Conservation (phyloP, 2,888 invertebrate species). For the Amphipyra berbera region DNA sequence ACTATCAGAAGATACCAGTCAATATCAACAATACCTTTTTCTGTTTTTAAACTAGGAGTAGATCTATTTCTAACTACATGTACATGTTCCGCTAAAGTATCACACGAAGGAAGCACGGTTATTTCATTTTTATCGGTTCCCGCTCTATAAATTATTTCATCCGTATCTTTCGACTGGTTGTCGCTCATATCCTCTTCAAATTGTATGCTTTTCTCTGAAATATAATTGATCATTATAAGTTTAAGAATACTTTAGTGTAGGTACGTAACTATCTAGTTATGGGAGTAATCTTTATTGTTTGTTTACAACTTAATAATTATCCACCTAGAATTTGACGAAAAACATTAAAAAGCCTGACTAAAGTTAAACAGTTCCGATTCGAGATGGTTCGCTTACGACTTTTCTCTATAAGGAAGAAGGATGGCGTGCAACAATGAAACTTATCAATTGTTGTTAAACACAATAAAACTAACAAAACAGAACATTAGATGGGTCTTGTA, state of each 20-base stretch:
- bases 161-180: conserved; percentile 43
- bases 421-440: too few relatives aligned
- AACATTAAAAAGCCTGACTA: too few relatives aligned
- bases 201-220: conserved; percentile 74
- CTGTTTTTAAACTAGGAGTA: conserved; percentile 66
- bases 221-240: conserved; percentile 12
- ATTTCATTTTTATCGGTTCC: conserved; percentile 65
- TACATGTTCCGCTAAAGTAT: conserved; percentile 77
- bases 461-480: too few relatives aligned
- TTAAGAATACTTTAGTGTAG: not conserved
- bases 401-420: too few relatives aligned
- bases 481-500: too few relatives aligned
- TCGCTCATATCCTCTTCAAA: conserved; percentile 62
- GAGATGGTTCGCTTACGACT: too few relatives aligned
- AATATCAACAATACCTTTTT: conserved; percentile 65
- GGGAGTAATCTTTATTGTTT: too few relatives aligned
- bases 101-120: conserved; percentile 81
- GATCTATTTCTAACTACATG: conserved; percentile 79
- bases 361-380: too few relatives aligned
- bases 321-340: too few relatives aligned
- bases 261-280: too few relatives aligned
- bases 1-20: conserved; percentile 12
- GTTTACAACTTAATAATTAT: too few relatives aligned
- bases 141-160: conserved; percentile 58
- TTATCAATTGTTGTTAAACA: too few relatives aligned